These are phyloP conservation scores for Cryptosula pallasiana DNA, from an alignment of 2,888 invertebrate species.

Conservation along the genomic window DNA sequence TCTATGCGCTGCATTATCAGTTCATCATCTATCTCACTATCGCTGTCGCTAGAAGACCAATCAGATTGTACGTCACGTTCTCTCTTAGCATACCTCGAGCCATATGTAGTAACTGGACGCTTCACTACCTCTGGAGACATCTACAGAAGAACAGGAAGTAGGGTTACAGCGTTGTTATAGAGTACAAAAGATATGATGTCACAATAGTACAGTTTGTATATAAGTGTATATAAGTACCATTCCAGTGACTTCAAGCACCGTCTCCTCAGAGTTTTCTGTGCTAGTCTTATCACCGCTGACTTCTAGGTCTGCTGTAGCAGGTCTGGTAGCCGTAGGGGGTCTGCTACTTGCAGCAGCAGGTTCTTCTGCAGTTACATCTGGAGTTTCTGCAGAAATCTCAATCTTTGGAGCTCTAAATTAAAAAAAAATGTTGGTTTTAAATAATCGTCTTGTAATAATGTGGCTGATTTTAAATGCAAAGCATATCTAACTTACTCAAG, in stretches of 20 bases:
- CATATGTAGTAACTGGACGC: slow-evolving; percentile 22
- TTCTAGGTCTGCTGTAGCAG: background rate
- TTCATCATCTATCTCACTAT: slow-evolving; percentile 32
- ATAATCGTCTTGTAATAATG: no score
- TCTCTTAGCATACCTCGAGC: slow-evolving; percentile 23
- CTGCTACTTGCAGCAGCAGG: background rate
- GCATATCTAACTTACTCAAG: no score
- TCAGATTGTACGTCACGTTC: slow-evolving; percentile 5
- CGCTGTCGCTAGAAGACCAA: slow-evolving; percentile 27
- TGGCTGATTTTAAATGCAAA: no score
- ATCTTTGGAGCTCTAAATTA: no score
- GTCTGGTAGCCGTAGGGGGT: background rate
- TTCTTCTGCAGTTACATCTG: no score
- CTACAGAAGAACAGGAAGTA: background rate
- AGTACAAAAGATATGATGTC: no score
- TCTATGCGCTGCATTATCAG: slow-evolving; percentile 27
- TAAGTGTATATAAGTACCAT: no score
- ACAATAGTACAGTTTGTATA: no score
- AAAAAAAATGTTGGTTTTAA: no score
- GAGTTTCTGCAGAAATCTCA: no score
- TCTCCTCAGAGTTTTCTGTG: background rate
- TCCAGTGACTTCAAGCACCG: no score
- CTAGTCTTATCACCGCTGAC: background rate
- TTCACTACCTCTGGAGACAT: background rate
- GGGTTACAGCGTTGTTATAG: background rate